A percentile compares a stretch with the other conserved stretches of the same genome.
phyloP scores from a whole-genome alignment of 1,140 invertebrate genomes.

The Penaeus indicus region DNA sequence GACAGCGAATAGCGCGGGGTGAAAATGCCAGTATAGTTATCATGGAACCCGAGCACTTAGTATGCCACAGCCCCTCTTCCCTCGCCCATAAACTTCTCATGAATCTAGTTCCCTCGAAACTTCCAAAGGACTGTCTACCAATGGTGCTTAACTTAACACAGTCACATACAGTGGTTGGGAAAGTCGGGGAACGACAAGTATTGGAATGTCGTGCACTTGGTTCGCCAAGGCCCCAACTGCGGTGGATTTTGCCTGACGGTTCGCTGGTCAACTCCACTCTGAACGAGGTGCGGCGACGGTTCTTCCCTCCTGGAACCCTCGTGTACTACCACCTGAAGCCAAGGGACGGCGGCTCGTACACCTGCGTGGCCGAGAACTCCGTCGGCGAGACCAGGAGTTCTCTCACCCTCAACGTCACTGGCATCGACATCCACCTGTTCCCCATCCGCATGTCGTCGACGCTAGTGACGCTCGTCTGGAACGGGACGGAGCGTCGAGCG shows the following conservation, averaged over 20 bases:
- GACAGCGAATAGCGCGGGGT: slow-evolving; percentile 61
- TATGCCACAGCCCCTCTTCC: slow-evolving; percentile 69
- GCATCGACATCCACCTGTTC: slow-evolving; percentile 70
- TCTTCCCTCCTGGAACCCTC: slow-evolving; percentile 69
- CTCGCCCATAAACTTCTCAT: slow-evolving; percentile 67
- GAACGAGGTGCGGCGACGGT: slow-evolving; percentile 68
- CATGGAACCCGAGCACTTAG: slow-evolving; percentile 68
- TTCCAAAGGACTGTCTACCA: slow-evolving; percentile 67
- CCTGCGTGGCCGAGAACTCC: slow-evolving; percentile 68
- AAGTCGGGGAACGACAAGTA: slow-evolving; percentile 70
- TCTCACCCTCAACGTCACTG: slow-evolving; percentile 67
- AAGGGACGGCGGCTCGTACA: slow-evolving; percentile 68
- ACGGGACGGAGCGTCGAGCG: slow-evolving; percentile 70
- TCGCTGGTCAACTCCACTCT: slow-evolving; percentile 68
- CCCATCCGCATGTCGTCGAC: slow-evolving; percentile 69
- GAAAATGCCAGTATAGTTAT: slow-evolving; percentile 44
- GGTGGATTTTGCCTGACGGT: slow-evolving; percentile 72
- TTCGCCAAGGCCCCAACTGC: slow-evolving; percentile 70
- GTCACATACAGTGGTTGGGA: slow-evolving; percentile 67
- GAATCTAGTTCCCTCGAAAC: slow-evolving; percentile 67
- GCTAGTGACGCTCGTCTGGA: slow-evolving; percentile 72
- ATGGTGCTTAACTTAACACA: slow-evolving; percentile 62
- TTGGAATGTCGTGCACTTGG: slow-evolving; percentile 72
- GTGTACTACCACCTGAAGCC: slow-evolving; percentile 69
- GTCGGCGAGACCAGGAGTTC: slow-evolving; percentile 61